phyloP scores from a whole-genome alignment of 2,888 invertebrate species.

The Luperina nickerlii region DNA sequence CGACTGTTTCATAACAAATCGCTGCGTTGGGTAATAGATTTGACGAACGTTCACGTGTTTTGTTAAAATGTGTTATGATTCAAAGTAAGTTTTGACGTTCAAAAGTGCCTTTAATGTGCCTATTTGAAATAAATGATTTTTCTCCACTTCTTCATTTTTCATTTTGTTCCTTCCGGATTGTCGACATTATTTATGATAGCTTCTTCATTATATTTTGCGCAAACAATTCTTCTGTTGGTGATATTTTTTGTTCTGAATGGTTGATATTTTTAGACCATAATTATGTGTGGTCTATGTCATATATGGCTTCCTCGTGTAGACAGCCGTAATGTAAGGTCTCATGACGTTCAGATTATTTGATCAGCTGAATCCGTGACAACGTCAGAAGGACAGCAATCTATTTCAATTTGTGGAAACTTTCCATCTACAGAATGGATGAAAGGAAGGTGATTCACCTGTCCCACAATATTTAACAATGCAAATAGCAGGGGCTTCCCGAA shows the following conservation, averaged over 20 bases:
- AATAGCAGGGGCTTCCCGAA: slow-evolving; percentile 26
- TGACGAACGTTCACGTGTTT: slow-evolving; percentile 38
- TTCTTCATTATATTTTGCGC: slow-evolving; percentile 18
- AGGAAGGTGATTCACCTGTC: slow-evolving; percentile 43
- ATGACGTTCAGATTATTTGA: slow-evolving; percentile 63
- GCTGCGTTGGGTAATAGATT: slow-evolving; percentile 57
- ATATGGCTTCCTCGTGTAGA: slow-evolving; percentile 32
- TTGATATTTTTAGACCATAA: slow-evolving; percentile 10
- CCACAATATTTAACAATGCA: not conserved
- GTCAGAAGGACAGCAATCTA: slow-evolving; percentile 60
- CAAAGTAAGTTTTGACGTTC: not conserved
- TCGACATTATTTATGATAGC: not conserved
- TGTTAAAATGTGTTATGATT: slow-evolving; percentile 22
- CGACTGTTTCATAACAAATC: slow-evolving; percentile 60
- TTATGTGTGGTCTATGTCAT: slow-evolving; percentile 4
- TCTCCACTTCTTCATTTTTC: not conserved
- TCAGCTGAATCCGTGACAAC: slow-evolving; percentile 61
- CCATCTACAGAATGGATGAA: slow-evolving; percentile 42
- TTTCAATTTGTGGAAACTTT: slow-evolving; percentile 59
- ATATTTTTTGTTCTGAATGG: not conserved
- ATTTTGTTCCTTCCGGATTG: slow-evolving; percentile 13
- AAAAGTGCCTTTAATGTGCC: too few species aligned
- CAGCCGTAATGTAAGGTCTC: slow-evolving; percentile 39
- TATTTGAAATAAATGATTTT: not conserved
- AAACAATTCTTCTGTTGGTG: slow-evolving; percentile 3